Percentiles rank a stretch among this genome's conserved stretches.
phyloP scores from a whole-genome alignment of 2,797 vertebrate species.

The Tympanoctomys barrerae region DNA sequence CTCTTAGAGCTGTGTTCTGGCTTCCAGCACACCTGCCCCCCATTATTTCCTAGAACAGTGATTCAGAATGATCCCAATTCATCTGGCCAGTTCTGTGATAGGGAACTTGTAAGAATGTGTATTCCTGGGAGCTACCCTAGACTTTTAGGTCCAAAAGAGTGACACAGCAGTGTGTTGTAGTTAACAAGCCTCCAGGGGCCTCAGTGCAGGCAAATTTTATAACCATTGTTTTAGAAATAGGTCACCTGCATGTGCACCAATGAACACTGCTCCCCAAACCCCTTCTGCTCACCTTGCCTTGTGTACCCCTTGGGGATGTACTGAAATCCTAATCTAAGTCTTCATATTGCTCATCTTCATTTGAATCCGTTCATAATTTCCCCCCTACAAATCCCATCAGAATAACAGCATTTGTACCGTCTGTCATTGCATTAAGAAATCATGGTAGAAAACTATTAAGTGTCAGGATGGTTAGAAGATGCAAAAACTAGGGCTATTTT shows the following conservation, averaged over 20 bases:
- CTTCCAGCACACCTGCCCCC: background rate
- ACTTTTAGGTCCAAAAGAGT: background rate
- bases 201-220: background rate
- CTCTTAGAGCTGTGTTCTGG: background rate
- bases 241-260: background rate
- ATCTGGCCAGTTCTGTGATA: background rate
- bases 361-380: background rate
- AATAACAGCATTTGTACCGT: constrained; percentile 46
- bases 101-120: background rate
- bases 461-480: constrained; percentile 21
- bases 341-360: constrained; percentile 26
- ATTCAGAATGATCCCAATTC: background rate
- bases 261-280: background rate
- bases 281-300: background rate
- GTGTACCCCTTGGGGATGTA: background rate
- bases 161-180: background rate
- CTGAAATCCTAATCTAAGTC: constrained; percentile 32
- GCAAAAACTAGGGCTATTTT: constrained; percentile 32
- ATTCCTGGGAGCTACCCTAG: background rate
- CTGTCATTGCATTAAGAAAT: constrained; percentile 45
- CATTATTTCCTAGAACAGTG: background rate
- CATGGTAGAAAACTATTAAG: constrained; percentile 37
- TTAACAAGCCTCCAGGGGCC: background rate
- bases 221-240: background rate
- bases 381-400: background rate